Evolutionary conservation across 2,113 vertebrate species (phyloP).

Genomic region (Ophthalmolycus amberensis): DNA sequence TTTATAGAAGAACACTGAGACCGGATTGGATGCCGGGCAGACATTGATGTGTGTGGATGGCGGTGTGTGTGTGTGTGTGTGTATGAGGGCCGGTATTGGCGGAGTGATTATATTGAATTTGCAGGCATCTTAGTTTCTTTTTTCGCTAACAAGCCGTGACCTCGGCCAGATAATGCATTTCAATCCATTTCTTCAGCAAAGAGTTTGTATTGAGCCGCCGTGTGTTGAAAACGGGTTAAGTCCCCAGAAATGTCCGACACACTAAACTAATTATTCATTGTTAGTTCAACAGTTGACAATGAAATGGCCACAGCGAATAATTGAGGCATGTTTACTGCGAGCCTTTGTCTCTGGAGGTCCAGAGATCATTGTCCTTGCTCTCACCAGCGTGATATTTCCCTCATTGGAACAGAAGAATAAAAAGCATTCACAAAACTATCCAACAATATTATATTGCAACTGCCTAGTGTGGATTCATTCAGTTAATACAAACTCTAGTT

Average conservation of each 20-base stretch:
- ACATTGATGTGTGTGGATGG: neutral
- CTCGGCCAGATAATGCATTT: conserved; percentile 11
- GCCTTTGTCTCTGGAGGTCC: conserved; percentile 5
- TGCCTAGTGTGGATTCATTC: neutral
- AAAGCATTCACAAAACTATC: neutral
- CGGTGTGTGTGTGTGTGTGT: neutral
- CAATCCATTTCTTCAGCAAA: conserved; percentile 1
- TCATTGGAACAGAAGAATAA: conserved; percentile 1
- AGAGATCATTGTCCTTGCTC: conserved; percentile 12
- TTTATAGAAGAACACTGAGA: conserved; percentile 79
- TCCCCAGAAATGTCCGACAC: neutral
- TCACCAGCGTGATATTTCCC: neutral
- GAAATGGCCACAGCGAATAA: neutral
- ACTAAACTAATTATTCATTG: neutral
- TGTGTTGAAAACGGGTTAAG: neutral
- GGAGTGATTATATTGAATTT: conserved; percentile 52
- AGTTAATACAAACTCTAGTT: neutral
- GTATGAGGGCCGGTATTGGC: neutral
- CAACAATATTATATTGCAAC: neutral
- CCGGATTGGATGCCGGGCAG: conserved; percentile 48
- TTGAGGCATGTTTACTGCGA: neutral
- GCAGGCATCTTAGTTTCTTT: conserved; percentile 20
- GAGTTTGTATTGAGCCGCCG: neutral
- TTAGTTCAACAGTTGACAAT: neutral
- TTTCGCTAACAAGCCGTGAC: conserved; percentile 12